phyloP scores from a whole-genome alignment of 2,113 vertebrate species.

The Marmota monax region DNA sequence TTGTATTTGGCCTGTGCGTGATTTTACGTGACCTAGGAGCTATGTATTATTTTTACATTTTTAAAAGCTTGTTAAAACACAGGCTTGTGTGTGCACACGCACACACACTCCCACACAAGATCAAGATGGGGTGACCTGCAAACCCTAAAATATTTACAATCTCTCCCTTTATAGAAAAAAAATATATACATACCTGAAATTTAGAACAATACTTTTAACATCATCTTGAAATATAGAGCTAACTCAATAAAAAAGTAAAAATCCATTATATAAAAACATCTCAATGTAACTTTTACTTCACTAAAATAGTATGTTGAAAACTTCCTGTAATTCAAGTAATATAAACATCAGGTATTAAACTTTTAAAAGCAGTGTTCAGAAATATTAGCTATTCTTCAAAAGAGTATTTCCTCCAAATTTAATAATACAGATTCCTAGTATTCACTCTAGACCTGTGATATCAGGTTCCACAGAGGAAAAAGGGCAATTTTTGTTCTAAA shows the following conservation, averaged over 20 bases:
- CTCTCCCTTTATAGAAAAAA: background rate
- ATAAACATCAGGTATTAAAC: background rate
- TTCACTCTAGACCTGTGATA: background rate
- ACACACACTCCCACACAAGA: background rate
- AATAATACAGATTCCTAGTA: background rate
- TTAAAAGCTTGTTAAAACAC: background rate
- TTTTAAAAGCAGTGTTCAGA: background rate
- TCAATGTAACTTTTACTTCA: conserved; percentile 34
- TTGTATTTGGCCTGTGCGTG: background rate
- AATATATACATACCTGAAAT: background rate
- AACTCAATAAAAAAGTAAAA: background rate
- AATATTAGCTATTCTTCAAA: conserved; percentile 29
- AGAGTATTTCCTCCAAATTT: conserved; percentile 15
- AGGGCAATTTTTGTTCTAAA: background rate
- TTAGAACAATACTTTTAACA: background rate
- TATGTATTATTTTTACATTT: background rate
- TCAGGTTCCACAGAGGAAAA: background rate
- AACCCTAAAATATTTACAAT: background rate
- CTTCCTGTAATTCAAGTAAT: background rate
- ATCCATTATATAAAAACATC: background rate
- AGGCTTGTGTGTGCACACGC: background rate
- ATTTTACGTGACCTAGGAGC: background rate
- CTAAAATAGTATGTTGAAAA: background rate
- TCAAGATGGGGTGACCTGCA: background rate
- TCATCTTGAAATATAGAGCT: background rate